Evolutionary conservation across 2,888 invertebrate genomes (phyloP), one percentile per base, ranked within the genome.

Genomic region (Tenthredo livida): DNA sequence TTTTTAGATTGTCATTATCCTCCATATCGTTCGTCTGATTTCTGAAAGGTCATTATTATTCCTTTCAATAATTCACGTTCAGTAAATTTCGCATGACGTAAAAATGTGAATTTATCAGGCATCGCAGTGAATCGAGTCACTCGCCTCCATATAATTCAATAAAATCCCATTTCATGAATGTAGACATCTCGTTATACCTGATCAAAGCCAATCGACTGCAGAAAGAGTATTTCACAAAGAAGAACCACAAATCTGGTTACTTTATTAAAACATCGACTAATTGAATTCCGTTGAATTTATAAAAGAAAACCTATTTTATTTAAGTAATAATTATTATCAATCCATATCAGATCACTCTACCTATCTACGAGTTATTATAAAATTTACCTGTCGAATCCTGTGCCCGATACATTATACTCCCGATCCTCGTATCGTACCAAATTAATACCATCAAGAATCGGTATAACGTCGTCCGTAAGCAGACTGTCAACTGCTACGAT

Each of bases 401-500:
- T 72, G 40, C 40, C 77, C 7, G 54, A 58, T 78, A 9, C 70
- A 75, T 75, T 84, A 33, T 7, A 25, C 37, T 40, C 67, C n/a
- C 2, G 83, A 67, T 94, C 90, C 86, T 94, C 94, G 86, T 94
- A 95, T 47, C 95, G 94, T 37, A 96, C 95, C 75, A 97, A 93
- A 87, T 95, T 95, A 72, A 97, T 94, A 6, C 96, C 96, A 67
- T 95, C 95, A 25, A 94, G 94, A 15, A 97, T 90, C 0, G 95
- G 95, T 85, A 97, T 96, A 65, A 95, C 93, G 87, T 96, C 96
- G 5, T 95, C 94, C 12, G 94, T 94, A 84, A 96, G 93, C 0
- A 95, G 93, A 25, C 95, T 93, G 90, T 97, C 96, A 87, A 97
- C 93, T 3, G 95, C 95, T 75, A 94, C 93, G 88, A 96, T 88